A percentile compares a stretch with the other conserved stretches of the same genome.
These are phyloP conservation scores for Chauna torquata DNA, from an alignment of 2,113 vertebrate genomes.

Conservation along the genomic window DNA sequence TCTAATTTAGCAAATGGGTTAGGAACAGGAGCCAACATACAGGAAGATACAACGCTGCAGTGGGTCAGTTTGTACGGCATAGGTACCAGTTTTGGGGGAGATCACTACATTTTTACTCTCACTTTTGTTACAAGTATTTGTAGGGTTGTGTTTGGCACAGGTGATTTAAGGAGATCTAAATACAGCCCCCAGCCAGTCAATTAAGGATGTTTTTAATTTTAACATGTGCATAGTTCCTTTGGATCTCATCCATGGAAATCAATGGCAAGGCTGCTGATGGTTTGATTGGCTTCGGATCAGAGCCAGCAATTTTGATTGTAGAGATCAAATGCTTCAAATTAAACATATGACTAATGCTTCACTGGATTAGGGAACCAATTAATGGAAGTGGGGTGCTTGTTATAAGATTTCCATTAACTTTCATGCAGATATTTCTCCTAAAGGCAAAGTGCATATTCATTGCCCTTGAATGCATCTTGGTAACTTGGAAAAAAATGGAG, in stretches of 20 bases:
- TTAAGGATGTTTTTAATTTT: slow-evolving; percentile 60
- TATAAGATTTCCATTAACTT: slow-evolving; percentile 52
- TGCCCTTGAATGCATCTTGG: not conserved
- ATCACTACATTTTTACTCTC: not conserved
- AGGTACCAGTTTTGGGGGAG: not conserved
- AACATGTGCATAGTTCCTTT: slow-evolving; percentile 36
- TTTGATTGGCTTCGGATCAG: slow-evolving; percentile 64
- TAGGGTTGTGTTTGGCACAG: not conserved
- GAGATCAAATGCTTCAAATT: slow-evolving; percentile 62
- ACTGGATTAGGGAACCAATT: slow-evolving; percentile 56
- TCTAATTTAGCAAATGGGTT: not conserved
- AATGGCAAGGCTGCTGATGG: slow-evolving; percentile 39
- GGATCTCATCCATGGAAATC: slow-evolving; percentile 61
- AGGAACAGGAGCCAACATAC: not conserved
- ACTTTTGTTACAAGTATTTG: not conserved
- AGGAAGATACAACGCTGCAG: not conserved
- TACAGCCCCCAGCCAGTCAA: slow-evolving; percentile 35
- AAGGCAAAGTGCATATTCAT: slow-evolving; percentile 45
- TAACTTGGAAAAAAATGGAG: not conserved
- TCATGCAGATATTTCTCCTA: slow-evolving; percentile 4
- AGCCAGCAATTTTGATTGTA: slow-evolving; percentile 63
- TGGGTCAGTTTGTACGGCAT: not conserved
- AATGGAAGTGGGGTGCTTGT: slow-evolving; percentile 54
- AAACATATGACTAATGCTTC: slow-evolving; percentile 62
- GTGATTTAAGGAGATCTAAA: slow-evolving; percentile 37